Evolutionary conservation across 2,888 invertebrate genomes (phyloP), one percentile per base, ranked within the genome.

Genomic region (Tricholauxania praeusta): DNA sequence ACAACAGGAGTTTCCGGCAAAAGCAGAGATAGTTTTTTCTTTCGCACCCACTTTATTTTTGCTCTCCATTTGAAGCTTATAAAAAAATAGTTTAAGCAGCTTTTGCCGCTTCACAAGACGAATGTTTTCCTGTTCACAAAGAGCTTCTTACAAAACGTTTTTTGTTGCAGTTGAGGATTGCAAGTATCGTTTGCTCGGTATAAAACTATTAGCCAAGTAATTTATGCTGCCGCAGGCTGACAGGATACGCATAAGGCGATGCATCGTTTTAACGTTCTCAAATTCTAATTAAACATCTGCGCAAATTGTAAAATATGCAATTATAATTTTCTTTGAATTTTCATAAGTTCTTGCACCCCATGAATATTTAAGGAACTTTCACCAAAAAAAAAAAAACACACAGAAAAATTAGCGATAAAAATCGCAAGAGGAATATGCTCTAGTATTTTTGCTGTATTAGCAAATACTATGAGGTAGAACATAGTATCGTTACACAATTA

Each of bases 261-360:
- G 15, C 60, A 10, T n/a, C 55, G 39, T 53, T 74, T 74, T 57
- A 75, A 76, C 79, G 77, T 39, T 39, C 78, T 81, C 80, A 80
- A 80, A 79, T 81, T 79, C 78, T 77, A 76, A 81, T 83, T 82
- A 81, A 81, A 75, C 74, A 76, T 57, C 72, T 76, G 74, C 80
- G 79, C 80, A 82, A 84, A 84, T 84, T 85, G 83, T 85, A 83
- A 84, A 79, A 82, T 84, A 84, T 85, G 85, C 85, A 85, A 85
- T 85, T 85, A 85, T 83, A 84, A 83, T 84, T 83, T 82, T 10
- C 82, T 82, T 80, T 80, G 76, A 77, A 76, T 79, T 78, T 80
- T 79, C 77, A 72, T 76, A 75, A 74, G 72, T 71, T 74, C 47
- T 51, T 73, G 64, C 49, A 62, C 65, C 72, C 70, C 71, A 57